These are phyloP conservation scores for Sorex araneus DNA, from an alignment of 2,113 vertebrate species.

Conservation along the genomic window DNA sequence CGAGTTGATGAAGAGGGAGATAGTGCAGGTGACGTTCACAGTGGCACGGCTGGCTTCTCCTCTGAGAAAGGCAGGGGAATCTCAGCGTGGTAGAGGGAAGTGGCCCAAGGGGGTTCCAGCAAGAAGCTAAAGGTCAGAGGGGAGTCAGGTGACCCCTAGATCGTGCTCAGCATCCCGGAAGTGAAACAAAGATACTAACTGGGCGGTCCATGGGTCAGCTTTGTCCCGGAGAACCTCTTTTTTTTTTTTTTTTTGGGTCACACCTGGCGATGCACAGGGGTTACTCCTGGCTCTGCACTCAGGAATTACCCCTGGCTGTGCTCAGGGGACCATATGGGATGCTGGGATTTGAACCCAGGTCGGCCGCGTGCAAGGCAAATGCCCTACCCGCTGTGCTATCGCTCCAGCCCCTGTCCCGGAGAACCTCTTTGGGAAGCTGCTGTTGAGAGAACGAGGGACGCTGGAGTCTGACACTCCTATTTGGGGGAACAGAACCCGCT, in stretches of 20 bases:
- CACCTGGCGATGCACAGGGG: no score
- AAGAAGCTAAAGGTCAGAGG: not conserved
- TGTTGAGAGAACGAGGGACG: no score
- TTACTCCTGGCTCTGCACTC: no score
- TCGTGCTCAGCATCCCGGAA: no score
- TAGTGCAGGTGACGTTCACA: not conserved
- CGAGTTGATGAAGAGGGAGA: not conserved
- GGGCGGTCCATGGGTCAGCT: no score
- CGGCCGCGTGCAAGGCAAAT: no score
- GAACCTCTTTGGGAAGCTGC: not conserved
- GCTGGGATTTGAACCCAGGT: no score
- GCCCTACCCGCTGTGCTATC: no score
- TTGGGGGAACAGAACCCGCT: not conserved
- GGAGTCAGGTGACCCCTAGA: not conserved
- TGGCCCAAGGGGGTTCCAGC: not conserved
- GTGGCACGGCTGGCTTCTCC: not conserved
- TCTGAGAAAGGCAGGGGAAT: not conserved
- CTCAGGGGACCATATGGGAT: no score
- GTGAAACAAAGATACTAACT: not conserved
- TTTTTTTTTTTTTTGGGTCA: no score
- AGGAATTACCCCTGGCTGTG: no score
- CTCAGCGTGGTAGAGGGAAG: not conserved
- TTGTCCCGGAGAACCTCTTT: not conserved
- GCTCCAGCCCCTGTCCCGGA: no score
- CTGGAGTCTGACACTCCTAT: not conserved